A percentile compares a stretch with the other conserved stretches of the same genome.
Evolutionary conservation across 2,113 vertebrate species (phyloP).

Genomic region (Jaculus jaculus): DNA sequence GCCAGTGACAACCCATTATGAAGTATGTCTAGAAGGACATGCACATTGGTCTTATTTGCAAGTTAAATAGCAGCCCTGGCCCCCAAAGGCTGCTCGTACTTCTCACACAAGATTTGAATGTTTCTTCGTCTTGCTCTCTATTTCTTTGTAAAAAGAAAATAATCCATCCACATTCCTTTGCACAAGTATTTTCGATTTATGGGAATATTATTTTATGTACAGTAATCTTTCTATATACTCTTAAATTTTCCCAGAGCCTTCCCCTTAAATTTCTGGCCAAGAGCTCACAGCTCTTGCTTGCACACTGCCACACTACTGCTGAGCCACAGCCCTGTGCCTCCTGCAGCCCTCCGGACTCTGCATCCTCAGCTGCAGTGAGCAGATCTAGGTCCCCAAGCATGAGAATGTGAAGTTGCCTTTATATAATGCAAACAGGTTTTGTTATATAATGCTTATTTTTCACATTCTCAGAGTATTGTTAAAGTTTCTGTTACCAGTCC

Average conservation of each 20-base stretch:
- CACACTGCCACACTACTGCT: neutral
- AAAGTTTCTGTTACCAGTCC: neutral
- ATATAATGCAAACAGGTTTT: slow-evolving; percentile 8
- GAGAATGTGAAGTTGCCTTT: neutral
- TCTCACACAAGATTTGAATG: neutral
- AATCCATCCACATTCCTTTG: neutral
- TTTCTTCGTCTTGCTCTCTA: neutral
- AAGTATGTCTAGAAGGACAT: neutral
- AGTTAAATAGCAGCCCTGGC: neutral
- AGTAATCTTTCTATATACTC: neutral
- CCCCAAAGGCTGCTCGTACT: neutral
- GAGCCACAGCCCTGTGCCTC: neutral
- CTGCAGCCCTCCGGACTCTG: neutral
- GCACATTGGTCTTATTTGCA: neutral
- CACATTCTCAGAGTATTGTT: neutral
- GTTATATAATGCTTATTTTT: slow-evolving; percentile 44
- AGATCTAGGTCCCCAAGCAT: neutral
- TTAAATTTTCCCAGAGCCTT: neutral
- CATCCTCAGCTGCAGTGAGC: neutral
- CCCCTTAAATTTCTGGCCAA: neutral
- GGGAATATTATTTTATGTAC: neutral
- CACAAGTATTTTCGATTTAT: neutral
- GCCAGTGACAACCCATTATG: neutral
- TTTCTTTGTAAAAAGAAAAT: slow-evolving; percentile 26
- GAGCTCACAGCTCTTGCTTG: slow-evolving; percentile 16